These are phyloP conservation scores for Myopa testacea DNA, from an alignment of 2,888 invertebrate species.

Conservation along the genomic window DNA sequence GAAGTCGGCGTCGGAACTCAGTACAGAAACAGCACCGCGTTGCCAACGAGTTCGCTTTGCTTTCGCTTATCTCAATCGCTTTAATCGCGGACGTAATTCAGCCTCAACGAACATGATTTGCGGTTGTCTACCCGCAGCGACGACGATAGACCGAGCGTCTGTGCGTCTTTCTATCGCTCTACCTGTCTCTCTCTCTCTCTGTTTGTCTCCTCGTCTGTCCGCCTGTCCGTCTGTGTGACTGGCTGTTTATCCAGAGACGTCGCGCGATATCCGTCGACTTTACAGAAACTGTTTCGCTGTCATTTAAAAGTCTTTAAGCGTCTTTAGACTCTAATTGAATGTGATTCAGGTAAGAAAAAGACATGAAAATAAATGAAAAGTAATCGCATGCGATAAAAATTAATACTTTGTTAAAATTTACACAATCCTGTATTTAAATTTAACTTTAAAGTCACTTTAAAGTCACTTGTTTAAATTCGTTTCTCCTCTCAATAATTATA, in stretches of 20 bases:
- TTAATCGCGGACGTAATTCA: constrained; percentile 30
- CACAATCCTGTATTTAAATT: not conserved
- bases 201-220: not conserved
- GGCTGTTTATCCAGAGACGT: not conserved
- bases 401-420: not conserved
- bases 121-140: not conserved
- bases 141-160: not conserved
- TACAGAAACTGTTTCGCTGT: not conserved
- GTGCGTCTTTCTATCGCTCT: not conserved
- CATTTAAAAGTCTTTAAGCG: not conserved
- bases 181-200: not conserved
- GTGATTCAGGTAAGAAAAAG: not conserved
- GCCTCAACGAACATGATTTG: not conserved
- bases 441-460: not conserved
- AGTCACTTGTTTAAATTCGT: not conserved
- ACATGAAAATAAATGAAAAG: too few relatives aligned
- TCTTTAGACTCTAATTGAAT: not conserved
- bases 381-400: constrained; percentile 7
- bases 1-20: not conserved
- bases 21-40: not conserved
- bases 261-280: not conserved
- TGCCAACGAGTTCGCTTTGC: not conserved
- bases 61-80: constrained; percentile 27
- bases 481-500: not conserved
- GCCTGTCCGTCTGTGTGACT: not conserved